Base-by-base conservation (phyloP, 1,140 invertebrate species). In the Diachasmimorpha longicaudata region DNA sequence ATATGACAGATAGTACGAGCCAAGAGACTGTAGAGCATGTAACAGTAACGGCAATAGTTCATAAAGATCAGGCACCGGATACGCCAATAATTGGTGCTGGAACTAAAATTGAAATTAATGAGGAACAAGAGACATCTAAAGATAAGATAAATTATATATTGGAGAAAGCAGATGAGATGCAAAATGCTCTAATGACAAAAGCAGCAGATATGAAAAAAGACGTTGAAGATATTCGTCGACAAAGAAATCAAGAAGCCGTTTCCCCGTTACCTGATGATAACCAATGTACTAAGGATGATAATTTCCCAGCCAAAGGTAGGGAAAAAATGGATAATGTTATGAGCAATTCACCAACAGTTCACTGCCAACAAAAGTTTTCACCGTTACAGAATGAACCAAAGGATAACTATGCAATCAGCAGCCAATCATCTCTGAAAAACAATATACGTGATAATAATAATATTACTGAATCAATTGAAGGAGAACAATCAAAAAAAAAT, bases 161-260 rank as follows among this genome's bases (percentile, higher is more conserved):
- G 4, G 81, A 84, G 37, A 84, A 84, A 42, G 80, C 80, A 0
- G 85, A 85, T 3, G 83, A 84, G 25, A 68, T 85, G 21, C 81
- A 85, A 10, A 82, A 74, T 21, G 79, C 77, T 6, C 63, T 87
- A 0, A 74, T 87, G 70, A 77, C 71, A 0, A 87, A 86, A 48
- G 85, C 83, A 5, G 84, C 81, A 0, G 85, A 84, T 79, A 72
- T 86, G 67, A 84, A 81, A 72, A 87, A 85, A 71, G 83, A 85
- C 16, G 81, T 86, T 42, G 83, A 87, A 77, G 85, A 86, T 70
- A 85, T 86, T 79, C 79, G 85, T 6, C 81, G 83, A 0, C 82
- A 84, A n/a, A 86, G 84, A 81, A 84, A 77, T 78, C 80, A 81
- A 84, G 89, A 83, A 84, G 90, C 81, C 80, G n/a, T n/a, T 31